These are phyloP conservation scores for Empis livida DNA, from an alignment of 2,888 invertebrate genomes.

Conservation along the genomic window DNA sequence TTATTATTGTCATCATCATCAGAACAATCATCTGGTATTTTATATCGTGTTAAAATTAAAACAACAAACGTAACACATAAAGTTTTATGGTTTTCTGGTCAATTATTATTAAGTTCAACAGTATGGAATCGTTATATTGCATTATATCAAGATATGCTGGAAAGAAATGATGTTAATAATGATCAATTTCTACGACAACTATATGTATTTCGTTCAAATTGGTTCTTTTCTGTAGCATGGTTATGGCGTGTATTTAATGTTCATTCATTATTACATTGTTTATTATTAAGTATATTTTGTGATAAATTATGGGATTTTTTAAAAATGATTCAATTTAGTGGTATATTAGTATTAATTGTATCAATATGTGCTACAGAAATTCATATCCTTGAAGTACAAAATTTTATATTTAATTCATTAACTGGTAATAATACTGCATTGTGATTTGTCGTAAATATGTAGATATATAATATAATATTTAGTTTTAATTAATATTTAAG, in stretches of 20 bases:
- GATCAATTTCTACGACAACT: constrained; percentile 43
- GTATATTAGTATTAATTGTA: constrained; percentile 53
- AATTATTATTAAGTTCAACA: constrained; percentile 58
- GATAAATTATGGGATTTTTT: constrained; percentile 72
- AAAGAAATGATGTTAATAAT: constrained; percentile 44
- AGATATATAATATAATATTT: too few species aligned
- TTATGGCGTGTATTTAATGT: constrained; percentile 70
- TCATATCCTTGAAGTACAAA: constrained; percentile 49
- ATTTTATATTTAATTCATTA: constrained; percentile 40
- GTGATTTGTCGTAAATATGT: constrained; percentile 22
- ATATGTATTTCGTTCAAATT: constrained; percentile 52
- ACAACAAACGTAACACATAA: constrained; percentile 53
- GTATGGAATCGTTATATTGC: constrained; percentile 79
- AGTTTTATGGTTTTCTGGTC: constrained; percentile 52
- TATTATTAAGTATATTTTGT: constrained; percentile 65
- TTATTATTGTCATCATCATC: constrained; percentile 10
- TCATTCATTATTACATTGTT: constrained; percentile 59
- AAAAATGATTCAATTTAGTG: constrained; percentile 52
- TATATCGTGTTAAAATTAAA: constrained; percentile 54
- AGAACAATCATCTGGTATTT: constrained; percentile 39
- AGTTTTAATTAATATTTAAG: too few species aligned
- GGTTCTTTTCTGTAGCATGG: constrained; percentile 59
- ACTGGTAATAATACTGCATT: constrained; percentile 34
- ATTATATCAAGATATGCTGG: constrained; percentile 62
- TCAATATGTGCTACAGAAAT: constrained; percentile 59